Percentiles rank a stretch among this genome's conserved stretches.
These are phyloP conservation scores for Thinocorus orbignyianus DNA, from an alignment of 2,113 vertebrate genomes.

Conservation along the genomic window DNA sequence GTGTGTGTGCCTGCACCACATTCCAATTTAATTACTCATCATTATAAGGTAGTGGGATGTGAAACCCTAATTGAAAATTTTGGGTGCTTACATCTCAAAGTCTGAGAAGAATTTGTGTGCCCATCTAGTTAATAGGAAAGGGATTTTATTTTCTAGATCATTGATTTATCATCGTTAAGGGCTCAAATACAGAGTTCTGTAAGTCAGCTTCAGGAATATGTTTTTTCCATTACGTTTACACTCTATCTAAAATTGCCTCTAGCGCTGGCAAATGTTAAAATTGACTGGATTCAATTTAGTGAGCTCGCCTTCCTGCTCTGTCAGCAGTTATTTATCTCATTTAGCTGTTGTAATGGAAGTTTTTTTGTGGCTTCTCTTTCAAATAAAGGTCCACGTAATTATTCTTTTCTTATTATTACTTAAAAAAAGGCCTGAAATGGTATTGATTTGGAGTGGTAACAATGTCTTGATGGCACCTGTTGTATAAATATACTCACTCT, in stretches of 20 bases:
- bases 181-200: background rate
- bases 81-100: conserved; percentile 53
- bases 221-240: conserved; percentile 17
- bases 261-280: conserved; percentile 5
- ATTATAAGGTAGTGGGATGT: conserved; percentile 57
- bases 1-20: background rate
- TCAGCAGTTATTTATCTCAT: conserved; percentile 16
- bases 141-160: conserved; percentile 76
- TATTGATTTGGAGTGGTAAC: background rate
- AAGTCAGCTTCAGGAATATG: conserved; percentile 30
- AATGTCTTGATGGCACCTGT: background rate
- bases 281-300: conserved; percentile 5
- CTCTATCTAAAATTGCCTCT: background rate
- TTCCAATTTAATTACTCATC: conserved; percentile 49
- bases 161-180: conserved; percentile 74
- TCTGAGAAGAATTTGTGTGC: conserved; percentile 56
- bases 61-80: conserved; percentile 75
- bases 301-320: background rate
- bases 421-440: background rate
- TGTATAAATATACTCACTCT: background rate
- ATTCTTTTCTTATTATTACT: background rate
- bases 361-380: background rate
- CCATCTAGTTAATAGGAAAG: conserved; percentile 76
- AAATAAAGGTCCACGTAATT: background rate
- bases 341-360: background rate